phyloP scores from a whole-genome alignment of 2,888 invertebrate species.

The Tupiocoris notatus region DNA sequence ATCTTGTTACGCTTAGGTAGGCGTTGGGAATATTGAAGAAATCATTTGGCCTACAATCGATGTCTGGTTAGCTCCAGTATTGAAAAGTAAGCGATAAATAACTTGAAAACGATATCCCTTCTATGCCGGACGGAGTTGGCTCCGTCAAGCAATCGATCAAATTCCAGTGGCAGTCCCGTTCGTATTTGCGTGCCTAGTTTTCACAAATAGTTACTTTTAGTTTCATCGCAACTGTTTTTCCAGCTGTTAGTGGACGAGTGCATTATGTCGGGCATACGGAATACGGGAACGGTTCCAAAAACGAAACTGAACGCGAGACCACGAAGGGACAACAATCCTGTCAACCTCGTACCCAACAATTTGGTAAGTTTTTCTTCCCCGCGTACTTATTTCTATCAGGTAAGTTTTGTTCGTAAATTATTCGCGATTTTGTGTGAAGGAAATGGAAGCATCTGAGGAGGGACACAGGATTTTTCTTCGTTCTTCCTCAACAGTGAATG shows the following conservation, averaged over 20 bases:
- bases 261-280: conserved; percentile 47
- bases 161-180: background rate
- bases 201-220: no score
- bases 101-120: background rate
- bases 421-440: background rate
- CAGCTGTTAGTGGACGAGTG: no score
- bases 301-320: conserved; percentile 48
- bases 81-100: background rate
- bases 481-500: no score
- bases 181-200: background rate
- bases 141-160: no score
- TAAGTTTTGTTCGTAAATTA: background rate
- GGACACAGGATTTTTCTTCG: no score
- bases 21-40: background rate
- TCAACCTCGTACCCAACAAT: conserved; percentile 49
- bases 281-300: conserved; percentile 50
- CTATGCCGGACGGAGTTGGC: background rate
- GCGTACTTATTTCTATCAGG: background rate
- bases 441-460: no score
- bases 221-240: no score
- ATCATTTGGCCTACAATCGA: background rate
- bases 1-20: background rate
- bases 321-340: conserved; percentile 48
- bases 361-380: conserved; percentile 41
- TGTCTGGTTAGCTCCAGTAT: background rate